Evolutionary conservation across 2,888 invertebrate genomes (phyloP).

Genomic region (Hypomecis atomaria): DNA sequence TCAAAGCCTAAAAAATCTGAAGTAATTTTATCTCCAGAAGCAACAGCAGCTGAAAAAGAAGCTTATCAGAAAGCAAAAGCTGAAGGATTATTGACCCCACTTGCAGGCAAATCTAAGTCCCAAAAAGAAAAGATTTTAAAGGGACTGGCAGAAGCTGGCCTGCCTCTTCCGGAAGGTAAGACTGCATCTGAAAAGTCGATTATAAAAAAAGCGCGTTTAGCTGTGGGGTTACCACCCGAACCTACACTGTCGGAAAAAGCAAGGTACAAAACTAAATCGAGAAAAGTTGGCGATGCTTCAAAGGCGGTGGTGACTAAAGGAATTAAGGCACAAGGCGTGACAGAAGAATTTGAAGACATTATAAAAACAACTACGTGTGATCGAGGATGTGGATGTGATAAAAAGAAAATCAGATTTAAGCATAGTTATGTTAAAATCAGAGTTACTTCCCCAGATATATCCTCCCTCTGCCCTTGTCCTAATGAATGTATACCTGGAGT

Average conservation of each 20-base stretch:
- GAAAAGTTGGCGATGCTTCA: slow-evolving; percentile 46
- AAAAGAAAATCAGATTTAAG: slow-evolving; percentile 71
- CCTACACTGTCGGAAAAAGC: slow-evolving; percentile 57
- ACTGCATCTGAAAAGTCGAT: slow-evolving; percentile 58
- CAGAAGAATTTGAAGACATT: slow-evolving; percentile 61
- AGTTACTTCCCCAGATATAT: slow-evolving; percentile 70
- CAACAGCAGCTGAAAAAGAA: slow-evolving; percentile 54
- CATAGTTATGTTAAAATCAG: slow-evolving; percentile 71
- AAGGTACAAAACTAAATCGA: slow-evolving; percentile 54
- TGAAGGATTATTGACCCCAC: slow-evolving; percentile 55
- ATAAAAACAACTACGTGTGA: slow-evolving; percentile 66
- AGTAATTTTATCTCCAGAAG: slow-evolving; percentile 49
- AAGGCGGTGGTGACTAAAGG: slow-evolving; percentile 46
- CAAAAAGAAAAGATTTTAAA: slow-evolving; percentile 58
- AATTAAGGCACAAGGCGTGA: slow-evolving; percentile 45
- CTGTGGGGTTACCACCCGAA: slow-evolving; percentile 47
- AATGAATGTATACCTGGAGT: slow-evolving; percentile 66
- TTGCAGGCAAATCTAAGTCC: slow-evolving; percentile 52
- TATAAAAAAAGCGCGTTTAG: slow-evolving; percentile 50
- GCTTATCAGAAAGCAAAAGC: slow-evolving; percentile 53
- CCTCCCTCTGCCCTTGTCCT: slow-evolving; percentile 65
- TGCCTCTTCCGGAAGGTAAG: slow-evolving; percentile 59
- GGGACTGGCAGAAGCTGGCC: slow-evolving; percentile 54
- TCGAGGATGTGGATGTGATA: slow-evolving; percentile 67
- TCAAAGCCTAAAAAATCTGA: slow-evolving; percentile 36